Conservation (phyloP, 2,888 invertebrate species). For the Apoderus coryli region DNA sequence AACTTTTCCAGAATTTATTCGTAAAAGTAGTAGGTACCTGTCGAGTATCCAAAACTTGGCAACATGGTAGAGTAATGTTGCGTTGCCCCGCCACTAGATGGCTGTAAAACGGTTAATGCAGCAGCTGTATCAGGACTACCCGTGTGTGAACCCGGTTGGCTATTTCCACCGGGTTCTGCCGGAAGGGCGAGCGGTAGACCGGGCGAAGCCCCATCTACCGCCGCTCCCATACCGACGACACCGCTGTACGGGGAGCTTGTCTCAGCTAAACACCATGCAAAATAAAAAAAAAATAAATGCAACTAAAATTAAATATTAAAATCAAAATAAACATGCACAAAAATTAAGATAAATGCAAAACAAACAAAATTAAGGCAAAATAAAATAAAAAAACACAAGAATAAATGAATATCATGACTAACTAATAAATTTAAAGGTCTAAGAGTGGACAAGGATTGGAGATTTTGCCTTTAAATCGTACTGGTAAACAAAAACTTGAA, state of each 20-base stretch:
- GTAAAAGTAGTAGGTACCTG: slow-evolving; percentile 32
- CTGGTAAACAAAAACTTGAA: no score
- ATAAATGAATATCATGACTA: no score
- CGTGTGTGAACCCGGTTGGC: slow-evolving; percentile 35
- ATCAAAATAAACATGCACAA: slow-evolving; percentile 7
- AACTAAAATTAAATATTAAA: slow-evolving; percentile 23
- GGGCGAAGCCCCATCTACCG: slow-evolving; percentile 35
- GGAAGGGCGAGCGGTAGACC: slow-evolving; percentile 35
- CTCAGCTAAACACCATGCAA: slow-evolving; percentile 28
- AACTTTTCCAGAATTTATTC: not conserved
- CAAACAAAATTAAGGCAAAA: no score
- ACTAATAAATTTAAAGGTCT: no score
- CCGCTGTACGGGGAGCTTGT: slow-evolving; percentile 35
- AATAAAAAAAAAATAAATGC: slow-evolving; percentile 23
- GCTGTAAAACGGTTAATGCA: slow-evolving; percentile 41
- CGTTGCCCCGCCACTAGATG: slow-evolving; percentile 35
- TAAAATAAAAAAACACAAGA: no score
- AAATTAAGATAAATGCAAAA: slow-evolving; percentile 5
- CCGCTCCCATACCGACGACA: slow-evolving; percentile 31
- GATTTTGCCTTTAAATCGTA: no score
- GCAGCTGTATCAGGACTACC: slow-evolving; percentile 34
- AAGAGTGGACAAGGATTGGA: no score
- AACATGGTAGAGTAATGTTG: slow-evolving; percentile 48
- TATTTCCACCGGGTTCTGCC: slow-evolving; percentile 29
- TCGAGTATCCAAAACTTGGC: slow-evolving; percentile 54